Percentiles rank a stretch among this genome's conserved stretches.
These are phyloP conservation scores for Lepidurus packardi DNA, from an alignment of 1,140 invertebrate species.

Conservation along the genomic window DNA sequence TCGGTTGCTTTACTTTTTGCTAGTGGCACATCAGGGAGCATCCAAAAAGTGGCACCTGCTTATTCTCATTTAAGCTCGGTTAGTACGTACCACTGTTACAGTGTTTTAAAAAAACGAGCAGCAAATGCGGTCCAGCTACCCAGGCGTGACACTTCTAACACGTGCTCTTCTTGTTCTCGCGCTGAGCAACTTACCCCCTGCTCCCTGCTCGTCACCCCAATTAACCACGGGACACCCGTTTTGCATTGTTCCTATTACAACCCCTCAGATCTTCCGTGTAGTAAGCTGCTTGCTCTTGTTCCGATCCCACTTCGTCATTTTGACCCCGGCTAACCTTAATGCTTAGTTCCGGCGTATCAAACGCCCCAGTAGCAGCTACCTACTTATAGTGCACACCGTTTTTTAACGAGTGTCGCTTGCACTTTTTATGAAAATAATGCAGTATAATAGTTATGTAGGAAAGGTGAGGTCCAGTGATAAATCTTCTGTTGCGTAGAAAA, in stretches of 20 bases:
- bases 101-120: background rate
- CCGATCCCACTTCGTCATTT: background rate
- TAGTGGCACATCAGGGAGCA: background rate
- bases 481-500: no score
- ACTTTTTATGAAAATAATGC: background rate
- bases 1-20: background rate
- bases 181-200: conserved; percentile 5
- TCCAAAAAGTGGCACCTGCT: background rate
- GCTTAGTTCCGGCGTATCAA: conserved; percentile 3
- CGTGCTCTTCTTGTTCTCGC: conserved; percentile 16
- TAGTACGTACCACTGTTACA: background rate
- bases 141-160: conserved; percentile 14
- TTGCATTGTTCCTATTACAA: background rate
- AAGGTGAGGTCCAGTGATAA: no score
- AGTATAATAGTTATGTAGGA: no score
- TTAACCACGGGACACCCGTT: conserved; percentile 1
- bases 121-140: background rate
- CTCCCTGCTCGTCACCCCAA: background rate
- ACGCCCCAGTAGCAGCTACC: background rate
- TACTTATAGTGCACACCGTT: background rate
- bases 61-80: background rate
- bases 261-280: background rate
- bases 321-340: background rate
- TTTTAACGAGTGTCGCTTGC: background rate
- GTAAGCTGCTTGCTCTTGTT: background rate